Percentiles rank a stretch among this genome's conserved stretches.
phyloP scores from a whole-genome alignment of 2,113 vertebrate genomes.

The Aplodontia rufa region DNA sequence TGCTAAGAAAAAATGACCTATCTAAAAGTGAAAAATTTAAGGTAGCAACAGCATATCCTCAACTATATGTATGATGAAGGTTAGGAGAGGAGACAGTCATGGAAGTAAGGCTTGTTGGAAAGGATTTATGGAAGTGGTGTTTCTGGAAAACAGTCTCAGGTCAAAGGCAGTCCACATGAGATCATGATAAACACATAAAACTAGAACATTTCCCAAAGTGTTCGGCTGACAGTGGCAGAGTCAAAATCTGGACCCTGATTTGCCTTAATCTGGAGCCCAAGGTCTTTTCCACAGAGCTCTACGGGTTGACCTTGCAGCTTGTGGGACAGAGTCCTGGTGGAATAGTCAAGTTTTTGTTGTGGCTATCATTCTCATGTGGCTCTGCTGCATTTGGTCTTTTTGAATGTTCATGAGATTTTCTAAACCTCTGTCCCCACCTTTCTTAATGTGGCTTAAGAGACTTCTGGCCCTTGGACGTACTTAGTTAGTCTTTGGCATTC shows the following conservation, averaged over 20 bases:
- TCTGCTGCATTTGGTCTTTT: not conserved
- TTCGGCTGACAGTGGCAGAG: not conserved
- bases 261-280: not conserved
- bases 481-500: not conserved
- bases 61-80: not conserved
- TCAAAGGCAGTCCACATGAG: not conserved
- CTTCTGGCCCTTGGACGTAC: not conserved
- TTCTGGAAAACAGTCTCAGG: not conserved
- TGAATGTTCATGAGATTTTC: not conserved
- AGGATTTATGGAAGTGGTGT: not conserved
- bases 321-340: not conserved
- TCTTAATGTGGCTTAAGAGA: not conserved
- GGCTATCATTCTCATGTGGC: not conserved
- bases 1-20: not conserved
- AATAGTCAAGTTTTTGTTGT: not conserved
- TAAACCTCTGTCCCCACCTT: not conserved
- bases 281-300: not conserved
- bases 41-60: not conserved
- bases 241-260: not conserved
- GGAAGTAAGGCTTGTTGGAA: not conserved
- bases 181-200: not conserved
- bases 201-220: not conserved
- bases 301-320: not conserved
- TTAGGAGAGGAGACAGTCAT: not conserved
- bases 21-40: not conserved